Evolutionary conservation across 2,888 invertebrate species (phyloP).

Genomic region (Mesodorylaimus sp.): DNA sequence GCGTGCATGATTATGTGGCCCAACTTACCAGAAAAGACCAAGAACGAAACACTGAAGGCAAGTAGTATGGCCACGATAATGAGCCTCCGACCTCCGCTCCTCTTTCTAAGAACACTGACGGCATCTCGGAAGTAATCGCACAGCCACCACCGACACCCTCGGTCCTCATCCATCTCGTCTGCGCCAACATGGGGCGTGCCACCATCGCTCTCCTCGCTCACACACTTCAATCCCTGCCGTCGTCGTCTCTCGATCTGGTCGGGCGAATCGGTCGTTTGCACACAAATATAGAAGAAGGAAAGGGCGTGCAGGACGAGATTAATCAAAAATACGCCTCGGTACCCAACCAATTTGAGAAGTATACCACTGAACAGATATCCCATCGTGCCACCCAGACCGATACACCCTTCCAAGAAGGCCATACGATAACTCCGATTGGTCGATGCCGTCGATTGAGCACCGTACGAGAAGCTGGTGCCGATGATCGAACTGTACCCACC

Average conservation of each 20-base stretch:
- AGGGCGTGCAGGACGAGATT: slow-evolving; percentile 21
- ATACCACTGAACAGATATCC: slow-evolving; percentile 31
- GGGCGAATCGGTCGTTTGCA: slow-evolving; percentile 11
- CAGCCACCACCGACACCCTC: not conserved
- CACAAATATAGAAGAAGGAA: slow-evolving; percentile 24
- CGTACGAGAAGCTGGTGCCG: slow-evolving; percentile 31
- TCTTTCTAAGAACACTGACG: not conserved
- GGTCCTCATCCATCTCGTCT: too few species aligned
- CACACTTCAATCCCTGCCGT: not conserved
- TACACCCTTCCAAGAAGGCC: slow-evolving; percentile 31
- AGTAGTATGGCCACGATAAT: not conserved
- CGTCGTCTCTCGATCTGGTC: too few species aligned
- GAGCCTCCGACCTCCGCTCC: not conserved
- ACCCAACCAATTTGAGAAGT: slow-evolving; percentile 30
- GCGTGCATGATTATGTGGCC: too few species aligned
- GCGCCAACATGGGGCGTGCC: too few species aligned
- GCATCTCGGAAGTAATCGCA: not conserved
- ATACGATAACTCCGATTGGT: slow-evolving; percentile 26
- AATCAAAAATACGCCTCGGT: slow-evolving; percentile 26
- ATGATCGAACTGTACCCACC: slow-evolving; percentile 32
- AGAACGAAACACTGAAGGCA: not conserved
- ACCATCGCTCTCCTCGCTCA: too few species aligned
- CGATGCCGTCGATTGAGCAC: slow-evolving; percentile 20
- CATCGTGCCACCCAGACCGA: slow-evolving; percentile 30
- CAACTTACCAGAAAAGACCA: not conserved